Percentiles rank a stretch among this genome's conserved stretches.
Conservation (phyloP, 2,797 vertebrate species). For the Siniperca undulata region DNA sequence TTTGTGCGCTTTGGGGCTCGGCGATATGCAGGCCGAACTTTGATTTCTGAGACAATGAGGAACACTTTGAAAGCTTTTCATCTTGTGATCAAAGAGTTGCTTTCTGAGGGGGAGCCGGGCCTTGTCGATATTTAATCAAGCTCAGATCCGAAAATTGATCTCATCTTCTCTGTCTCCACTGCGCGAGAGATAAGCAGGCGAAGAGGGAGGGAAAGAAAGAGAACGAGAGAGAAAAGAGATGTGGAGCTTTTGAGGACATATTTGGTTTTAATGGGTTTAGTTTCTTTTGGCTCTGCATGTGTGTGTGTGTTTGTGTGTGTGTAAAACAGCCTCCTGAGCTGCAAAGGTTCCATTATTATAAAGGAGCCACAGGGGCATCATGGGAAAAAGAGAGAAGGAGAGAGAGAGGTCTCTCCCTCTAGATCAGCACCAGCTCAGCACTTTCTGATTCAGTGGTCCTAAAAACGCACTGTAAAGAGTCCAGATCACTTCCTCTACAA, state of each 20-base stretch:
- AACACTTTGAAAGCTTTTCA: constrained; percentile 62
- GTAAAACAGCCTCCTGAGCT: constrained; percentile 32
- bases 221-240: constrained; percentile 1
- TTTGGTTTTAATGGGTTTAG: constrained; percentile 40
- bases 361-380: constrained; percentile 16
- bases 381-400: neutral
- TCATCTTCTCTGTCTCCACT: constrained; percentile 49
- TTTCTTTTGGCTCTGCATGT: constrained; percentile 14
- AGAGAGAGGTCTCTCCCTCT: constrained; percentile 17
- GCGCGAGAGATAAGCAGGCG: constrained; percentile 57
- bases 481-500: constrained; percentile 49
- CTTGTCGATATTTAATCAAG: constrained; percentile 74
- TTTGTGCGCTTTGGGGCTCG: constrained; percentile 23
- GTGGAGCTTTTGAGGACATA: constrained; percentile 7
- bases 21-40: constrained; percentile 14
- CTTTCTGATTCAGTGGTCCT: constrained; percentile 62
- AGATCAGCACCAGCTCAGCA: constrained; percentile 77
- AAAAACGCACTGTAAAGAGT: constrained; percentile 52
- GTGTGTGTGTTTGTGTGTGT: constrained; percentile 15
- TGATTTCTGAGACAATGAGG: constrained; percentile 63
- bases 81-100: constrained; percentile 61
- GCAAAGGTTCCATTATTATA: constrained; percentile 15
- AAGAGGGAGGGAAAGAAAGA: neutral
- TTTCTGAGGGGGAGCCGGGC: constrained; percentile 43
- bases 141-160: constrained; percentile 67